phyloP scores from a whole-genome alignment of 2,888 invertebrate species.

The Netelia fuscicornis region DNA sequence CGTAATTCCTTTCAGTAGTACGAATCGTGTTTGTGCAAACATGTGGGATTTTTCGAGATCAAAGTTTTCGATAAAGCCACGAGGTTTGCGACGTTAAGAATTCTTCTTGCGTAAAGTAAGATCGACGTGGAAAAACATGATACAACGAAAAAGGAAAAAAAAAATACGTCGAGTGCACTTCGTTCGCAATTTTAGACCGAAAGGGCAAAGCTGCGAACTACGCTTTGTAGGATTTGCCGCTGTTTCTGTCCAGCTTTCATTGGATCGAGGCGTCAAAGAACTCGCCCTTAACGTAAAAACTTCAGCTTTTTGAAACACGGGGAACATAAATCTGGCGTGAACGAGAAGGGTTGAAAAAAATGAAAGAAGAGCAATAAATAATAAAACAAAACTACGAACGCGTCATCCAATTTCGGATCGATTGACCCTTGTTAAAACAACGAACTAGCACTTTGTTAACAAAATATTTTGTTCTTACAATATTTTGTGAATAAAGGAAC shows the following conservation, averaged over 20 bases:
- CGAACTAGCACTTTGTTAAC: no score
- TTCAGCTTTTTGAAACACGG: not conserved
- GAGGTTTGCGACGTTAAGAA: not conserved
- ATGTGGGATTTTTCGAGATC: not conserved
- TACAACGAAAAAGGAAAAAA: not conserved
- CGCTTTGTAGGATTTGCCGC: not conserved
- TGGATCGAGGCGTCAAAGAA: not conserved
- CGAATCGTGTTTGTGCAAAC: not conserved
- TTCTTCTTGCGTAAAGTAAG: not conserved
- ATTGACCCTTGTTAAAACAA: no score
- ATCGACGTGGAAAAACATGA: not conserved
- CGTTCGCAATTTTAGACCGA: not conserved
- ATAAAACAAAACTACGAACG: no score
- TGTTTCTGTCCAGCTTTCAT: not conserved
- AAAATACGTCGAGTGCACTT: conserved; percentile 1
- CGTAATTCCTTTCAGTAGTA: no score
- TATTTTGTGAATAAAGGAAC: no score
- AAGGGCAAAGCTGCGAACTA: not conserved
- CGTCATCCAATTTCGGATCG: no score
- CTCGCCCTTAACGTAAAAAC: not conserved
- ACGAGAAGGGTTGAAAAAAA: no score
- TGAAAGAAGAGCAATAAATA: no score
- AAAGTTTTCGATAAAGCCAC: not conserved
- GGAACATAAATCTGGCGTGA: not conserved
- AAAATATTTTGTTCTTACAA: no score